Evolutionary conservation across 2,888 invertebrate species (phyloP), one percentile per base, ranked within the genome.

Genomic region (Drosophila neotestacea): DNA sequence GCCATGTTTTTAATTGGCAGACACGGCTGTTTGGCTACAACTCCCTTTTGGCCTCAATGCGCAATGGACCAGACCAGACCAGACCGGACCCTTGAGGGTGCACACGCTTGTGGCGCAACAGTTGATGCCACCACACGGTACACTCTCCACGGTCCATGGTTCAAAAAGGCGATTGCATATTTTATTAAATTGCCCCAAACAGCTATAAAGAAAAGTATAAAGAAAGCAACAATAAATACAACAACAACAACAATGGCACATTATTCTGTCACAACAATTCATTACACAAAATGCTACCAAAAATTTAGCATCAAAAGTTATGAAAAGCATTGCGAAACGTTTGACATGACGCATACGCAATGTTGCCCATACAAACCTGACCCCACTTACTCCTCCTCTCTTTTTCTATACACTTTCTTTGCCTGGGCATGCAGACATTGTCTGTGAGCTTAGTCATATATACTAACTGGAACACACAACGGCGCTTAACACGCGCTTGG

Each of bases 211-310:
- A 76, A 76, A 60, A 51, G 55, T 51, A 65, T 46, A 65, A 34
- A 52, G 27, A 51, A 4, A n/a, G 16, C 38, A 48, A 34, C 13
- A 42, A 50, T 39, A 61, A 38, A 32, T 16, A 54, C 50, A 56
- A 27, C 36, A 42, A 56, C 36, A 42, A 56, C 39, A 55, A 62
- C 62, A 64, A 78, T 64, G 66, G 54, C 64, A 54, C 71, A 79
- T 81, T 75, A 89, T 78, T 70, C 72, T 85, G 89, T 84, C 89
- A 79, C 75, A 89, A 85, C 89, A 85, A 85, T 85, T 85, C 89
- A 85, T 85, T 85, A 85, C 60, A 67, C 67, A 77, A 83, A 85
- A 73, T 73, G 62, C 68, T 69, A 47, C 63, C 82, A 56, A 70
- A 66, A 79, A 68, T 42, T 13, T 11, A 34, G 32, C 5, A 38